A percentile compares a stretch with the other conserved stretches of the same genome.
Evolutionary conservation across 2,888 invertebrate genomes (phyloP).

Genomic region (Alloscopus bannaensis): DNA sequence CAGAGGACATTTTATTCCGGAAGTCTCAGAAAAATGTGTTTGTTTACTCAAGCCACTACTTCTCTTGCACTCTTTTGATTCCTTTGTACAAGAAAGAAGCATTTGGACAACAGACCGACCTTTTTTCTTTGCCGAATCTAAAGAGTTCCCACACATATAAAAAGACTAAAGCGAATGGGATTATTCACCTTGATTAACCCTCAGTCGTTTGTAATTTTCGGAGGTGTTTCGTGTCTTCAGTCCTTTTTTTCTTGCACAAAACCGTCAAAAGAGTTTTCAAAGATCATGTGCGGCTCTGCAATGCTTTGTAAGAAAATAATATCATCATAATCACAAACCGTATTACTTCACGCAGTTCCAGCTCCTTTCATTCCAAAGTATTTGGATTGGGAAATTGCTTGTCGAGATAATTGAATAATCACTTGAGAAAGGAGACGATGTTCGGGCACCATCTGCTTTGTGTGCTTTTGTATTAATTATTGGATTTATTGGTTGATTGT

Average conservation of each 20-base stretch:
- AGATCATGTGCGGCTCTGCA: not conserved
- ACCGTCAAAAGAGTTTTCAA: not conserved
- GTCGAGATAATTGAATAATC: constrained; percentile 59
- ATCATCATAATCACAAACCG: constrained; percentile 13
- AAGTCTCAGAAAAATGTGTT: not conserved
- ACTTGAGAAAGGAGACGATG: constrained; percentile 42
- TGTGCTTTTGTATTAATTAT: constrained; percentile 36
- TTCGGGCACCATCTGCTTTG: not conserved
- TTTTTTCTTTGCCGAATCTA: constrained; percentile 23
- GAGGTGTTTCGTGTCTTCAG: constrained; percentile 41
- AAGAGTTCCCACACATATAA: constrained; percentile 56
- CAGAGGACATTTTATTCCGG: not conserved
- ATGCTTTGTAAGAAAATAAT: not conserved
- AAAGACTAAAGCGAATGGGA: constrained; percentile 52
- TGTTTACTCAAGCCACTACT: not conserved
- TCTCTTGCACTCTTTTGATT: not conserved
- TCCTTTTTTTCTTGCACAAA: not conserved
- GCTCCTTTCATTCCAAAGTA: constrained; percentile 15
- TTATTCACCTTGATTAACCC: constrained; percentile 60
- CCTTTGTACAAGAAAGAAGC: constrained; percentile 12
- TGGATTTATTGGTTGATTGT: constrained; percentile 29
- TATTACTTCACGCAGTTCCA: not conserved
- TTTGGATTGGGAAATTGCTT: constrained; percentile 24
- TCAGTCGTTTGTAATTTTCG: constrained; percentile 52
- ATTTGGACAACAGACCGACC: not conserved